Conservation (phyloP, 2,888 invertebrate species). For the Priocnemis perturbator region DNA sequence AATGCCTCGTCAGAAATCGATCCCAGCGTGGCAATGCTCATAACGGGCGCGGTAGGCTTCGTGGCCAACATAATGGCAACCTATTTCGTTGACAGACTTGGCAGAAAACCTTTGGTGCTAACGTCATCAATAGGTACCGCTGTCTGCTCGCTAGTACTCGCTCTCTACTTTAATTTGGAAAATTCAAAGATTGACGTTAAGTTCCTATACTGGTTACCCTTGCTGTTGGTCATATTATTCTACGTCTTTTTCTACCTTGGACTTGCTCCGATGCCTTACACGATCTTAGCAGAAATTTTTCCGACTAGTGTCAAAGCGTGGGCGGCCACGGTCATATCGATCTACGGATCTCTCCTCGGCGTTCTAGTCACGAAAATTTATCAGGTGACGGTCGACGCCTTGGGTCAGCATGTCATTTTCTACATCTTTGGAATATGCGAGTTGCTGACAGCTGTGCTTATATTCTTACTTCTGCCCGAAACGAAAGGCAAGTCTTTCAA, state of each 20-base stretch:
- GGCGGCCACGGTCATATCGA: constrained; percentile 32
- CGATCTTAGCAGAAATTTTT: constrained; percentile 47
- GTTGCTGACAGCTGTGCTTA: neutral
- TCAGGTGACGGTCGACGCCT: constrained; percentile 7
- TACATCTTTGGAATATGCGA: constrained; percentile 29
- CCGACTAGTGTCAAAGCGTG: constrained; percentile 39
- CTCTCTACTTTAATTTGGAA: constrained; percentile 16
- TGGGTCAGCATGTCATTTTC: constrained; percentile 36
- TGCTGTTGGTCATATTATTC: constrained; percentile 20
- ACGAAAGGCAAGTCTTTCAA: constrained; percentile 44
- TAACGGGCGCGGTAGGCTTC: constrained; percentile 21
- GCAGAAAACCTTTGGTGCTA: constrained; percentile 37
- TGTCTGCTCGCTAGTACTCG: constrained; percentile 19
- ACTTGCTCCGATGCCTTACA: constrained; percentile 31
- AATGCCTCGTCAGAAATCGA: neutral
- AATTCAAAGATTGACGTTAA: neutral
- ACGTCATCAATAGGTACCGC: constrained; percentile 18
- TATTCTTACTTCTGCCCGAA: constrained; percentile 42
- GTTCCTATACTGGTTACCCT: constrained; percentile 15
- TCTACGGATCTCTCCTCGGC: constrained; percentile 32
- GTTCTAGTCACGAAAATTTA: constrained; percentile 29
- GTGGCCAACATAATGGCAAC: neutral
- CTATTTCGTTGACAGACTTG: constrained; percentile 32
- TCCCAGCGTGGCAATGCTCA: constrained; percentile 4
- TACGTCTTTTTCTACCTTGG: constrained; percentile 24